Evolutionary conservation across 2,113 vertebrate genomes (phyloP).

Genomic region (Balaenoptera acutorostrata): DNA sequence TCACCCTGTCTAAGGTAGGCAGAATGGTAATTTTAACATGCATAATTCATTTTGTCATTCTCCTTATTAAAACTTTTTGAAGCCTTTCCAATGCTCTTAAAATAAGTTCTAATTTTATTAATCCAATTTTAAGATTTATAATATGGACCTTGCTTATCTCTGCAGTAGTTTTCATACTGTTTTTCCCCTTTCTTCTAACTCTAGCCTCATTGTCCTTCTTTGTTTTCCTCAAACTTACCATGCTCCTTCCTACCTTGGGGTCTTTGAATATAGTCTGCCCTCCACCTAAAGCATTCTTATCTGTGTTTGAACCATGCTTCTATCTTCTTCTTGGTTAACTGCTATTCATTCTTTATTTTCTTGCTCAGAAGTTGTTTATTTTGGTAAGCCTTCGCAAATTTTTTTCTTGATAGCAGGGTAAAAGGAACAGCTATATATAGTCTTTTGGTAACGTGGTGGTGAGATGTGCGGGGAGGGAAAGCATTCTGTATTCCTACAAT

Average conservation of each 20-base stretch:
- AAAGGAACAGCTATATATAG: not conserved
- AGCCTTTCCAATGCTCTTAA: not conserved
- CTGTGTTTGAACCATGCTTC: not conserved
- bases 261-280: not conserved
- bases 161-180: not conserved
- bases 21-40: not conserved
- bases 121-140: not conserved
- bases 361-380: not conserved
- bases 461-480: accelerated
- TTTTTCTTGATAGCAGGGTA: not conserved
- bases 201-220: not conserved
- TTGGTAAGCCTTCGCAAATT: not conserved
- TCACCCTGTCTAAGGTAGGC: not conserved
- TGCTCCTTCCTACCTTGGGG: not conserved
- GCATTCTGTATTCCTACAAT: not conserved
- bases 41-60: slow-evolving; percentile 19
- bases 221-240: not conserved
- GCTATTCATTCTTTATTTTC: not conserved
- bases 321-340: not conserved
- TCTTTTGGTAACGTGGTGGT: not conserved
- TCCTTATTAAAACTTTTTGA: slow-evolving; percentile 7
- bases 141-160: not conserved
- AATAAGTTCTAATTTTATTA: not conserved
- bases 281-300: not conserved
- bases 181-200: not conserved